Evolutionary conservation across 2,888 invertebrate genomes (phyloP), one percentile per base, ranked within the genome.

Genomic region (Stratiomys singularior): DNA sequence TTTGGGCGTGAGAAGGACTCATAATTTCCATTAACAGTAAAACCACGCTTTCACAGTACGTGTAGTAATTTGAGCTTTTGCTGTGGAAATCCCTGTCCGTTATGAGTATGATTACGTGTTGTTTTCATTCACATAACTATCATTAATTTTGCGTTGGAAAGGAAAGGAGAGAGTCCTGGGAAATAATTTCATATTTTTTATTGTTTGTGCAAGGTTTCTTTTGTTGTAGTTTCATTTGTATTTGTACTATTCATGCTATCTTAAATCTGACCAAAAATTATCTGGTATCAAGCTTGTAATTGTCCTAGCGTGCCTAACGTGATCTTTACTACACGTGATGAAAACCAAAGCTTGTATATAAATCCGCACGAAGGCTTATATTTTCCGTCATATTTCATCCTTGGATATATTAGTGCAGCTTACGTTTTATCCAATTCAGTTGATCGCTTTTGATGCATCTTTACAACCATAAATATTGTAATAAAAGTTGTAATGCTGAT

Each of bases 201-300:
- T 3, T 21, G 23, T 21, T 60, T 21, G 13, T 9, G 13, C 5
- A 23, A 60, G 11, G 25, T 60, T 60, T n/a, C n/a, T n/a, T 60
- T 23, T 21, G 37, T 37, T 5, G 15, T 52, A 52, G 52, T 60
- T 60, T 5, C 25, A 9, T 60, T 60, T 25, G 23, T 4, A 18
- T 56, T 56, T 56, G n/a, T n/a, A n/a, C n/a, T n/a, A n/a, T 21
- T 60, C 58, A 60, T 60, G 23, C 58, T 66, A 66, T 66, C 66
- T 66, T 18, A 18, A 66, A 66, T 66, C 66, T 37, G 66, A 66
- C 66, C 25, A 66, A n/a, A 66, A 18, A 66, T 66, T 66, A 66
- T 66, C 66, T 37, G 27, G 18, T 66, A 4, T 52, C 15, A n/a
- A 9, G 3, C 9, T 37, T 37, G 37, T 37, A 37, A 9, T 37